Percentiles rank a stretch among this genome's conserved stretches.
Evolutionary conservation across 64 coral and sea anemone species (phyloP).

Genomic region (Porites lutea): DNA sequence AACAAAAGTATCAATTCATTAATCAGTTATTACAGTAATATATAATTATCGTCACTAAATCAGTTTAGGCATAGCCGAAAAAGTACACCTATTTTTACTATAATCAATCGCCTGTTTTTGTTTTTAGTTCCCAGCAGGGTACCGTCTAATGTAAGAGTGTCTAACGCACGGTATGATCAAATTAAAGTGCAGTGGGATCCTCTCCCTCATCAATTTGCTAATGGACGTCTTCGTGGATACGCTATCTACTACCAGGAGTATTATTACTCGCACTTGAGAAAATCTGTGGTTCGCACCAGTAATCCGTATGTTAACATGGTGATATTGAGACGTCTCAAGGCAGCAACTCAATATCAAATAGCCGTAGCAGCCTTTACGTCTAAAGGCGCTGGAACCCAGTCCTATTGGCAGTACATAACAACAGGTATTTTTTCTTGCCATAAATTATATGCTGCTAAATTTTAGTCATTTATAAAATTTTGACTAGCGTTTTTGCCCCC

Average conservation of each 20-base stretch:
- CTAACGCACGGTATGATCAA: neutral
- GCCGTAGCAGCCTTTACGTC: neutral
- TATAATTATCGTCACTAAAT: too few relatives aligned
- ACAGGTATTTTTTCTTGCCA: neutral
- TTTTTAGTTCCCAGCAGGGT: constrained; percentile 3
- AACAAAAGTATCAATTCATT: too few relatives aligned
- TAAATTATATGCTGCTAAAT: too few relatives aligned
- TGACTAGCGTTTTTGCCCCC: too few relatives aligned
- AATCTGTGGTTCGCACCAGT: neutral
- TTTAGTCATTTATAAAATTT: too few relatives aligned
- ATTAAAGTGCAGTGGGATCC: constrained; percentile 19
- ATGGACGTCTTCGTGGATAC: neutral
- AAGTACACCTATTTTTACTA: too few relatives aligned
- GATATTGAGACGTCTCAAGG: constrained; percentile 2
- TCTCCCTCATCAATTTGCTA: constrained; percentile 17
- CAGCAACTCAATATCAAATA: neutral
- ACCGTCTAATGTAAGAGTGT: neutral
- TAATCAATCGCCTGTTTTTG: neutral
- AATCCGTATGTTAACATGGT: neutral
- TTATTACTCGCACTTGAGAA: neutral
- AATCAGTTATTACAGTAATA: too few relatives aligned
- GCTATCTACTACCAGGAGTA: neutral
- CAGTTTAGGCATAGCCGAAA: too few relatives aligned
- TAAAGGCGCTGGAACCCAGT: neutral
- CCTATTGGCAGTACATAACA: neutral